Percentiles rank a stretch among this genome's conserved stretches.
Evolutionary conservation across 92 coral and sea anemone genomes (phyloP).

Genomic region (Umimayanthus kanabou): DNA sequence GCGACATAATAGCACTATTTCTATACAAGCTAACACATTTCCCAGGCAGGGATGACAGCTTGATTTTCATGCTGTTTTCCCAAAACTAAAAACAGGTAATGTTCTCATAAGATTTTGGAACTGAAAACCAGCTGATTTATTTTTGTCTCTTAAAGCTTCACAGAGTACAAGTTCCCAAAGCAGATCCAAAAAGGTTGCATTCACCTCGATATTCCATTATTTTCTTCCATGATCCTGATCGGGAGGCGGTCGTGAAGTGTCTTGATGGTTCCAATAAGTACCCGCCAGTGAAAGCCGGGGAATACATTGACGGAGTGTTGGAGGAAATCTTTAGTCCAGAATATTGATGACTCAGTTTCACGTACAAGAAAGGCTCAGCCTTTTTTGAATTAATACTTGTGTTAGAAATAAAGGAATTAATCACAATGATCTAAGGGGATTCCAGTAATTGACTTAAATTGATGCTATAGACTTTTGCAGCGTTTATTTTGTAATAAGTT

Average conservation of each 20-base stretch:
- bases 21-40: too few species aligned
- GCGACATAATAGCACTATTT: too few species aligned
- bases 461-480: too few species aligned
- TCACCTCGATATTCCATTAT: constrained; percentile 13
- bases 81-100: too few species aligned
- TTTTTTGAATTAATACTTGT: background rate
- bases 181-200: background rate
- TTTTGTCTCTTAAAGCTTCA: background rate
- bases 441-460: too few species aligned
- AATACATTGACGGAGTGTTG: background rate
- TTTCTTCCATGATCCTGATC: constrained; percentile 15
- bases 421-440: too few species aligned
- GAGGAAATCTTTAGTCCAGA: constrained; percentile 1
- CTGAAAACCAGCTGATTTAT: background rate
- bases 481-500: too few species aligned
- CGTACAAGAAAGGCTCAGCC: too few species aligned
- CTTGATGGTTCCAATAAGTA: constrained; percentile 6
- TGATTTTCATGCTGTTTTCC: too few species aligned
- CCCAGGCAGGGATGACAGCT: too few species aligned
- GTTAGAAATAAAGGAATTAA: too few species aligned
- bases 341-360: background rate
- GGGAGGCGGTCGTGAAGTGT: constrained; percentile 6
- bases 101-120: too few species aligned
- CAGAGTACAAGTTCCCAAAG: background rate
- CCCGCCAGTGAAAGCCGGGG: background rate